Evolutionary conservation across 2,113 vertebrate genomes (phyloP).

Genomic region (Acinonyx jubatus): DNA sequence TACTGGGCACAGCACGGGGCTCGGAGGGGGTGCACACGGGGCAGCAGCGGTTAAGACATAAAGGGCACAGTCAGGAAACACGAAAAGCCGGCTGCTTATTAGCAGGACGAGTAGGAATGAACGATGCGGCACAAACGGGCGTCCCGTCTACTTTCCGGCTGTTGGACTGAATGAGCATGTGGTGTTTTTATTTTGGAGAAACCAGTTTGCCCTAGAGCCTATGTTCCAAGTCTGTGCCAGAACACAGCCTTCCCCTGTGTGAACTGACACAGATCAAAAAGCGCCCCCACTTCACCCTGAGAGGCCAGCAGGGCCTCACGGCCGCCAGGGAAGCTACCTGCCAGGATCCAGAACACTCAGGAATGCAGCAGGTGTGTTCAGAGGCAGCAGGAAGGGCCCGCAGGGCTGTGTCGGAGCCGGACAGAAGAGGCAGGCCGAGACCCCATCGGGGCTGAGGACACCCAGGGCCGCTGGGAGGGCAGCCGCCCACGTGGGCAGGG

Average conservation of each 20-base stretch:
- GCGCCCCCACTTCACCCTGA: background rate
- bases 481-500: background rate
- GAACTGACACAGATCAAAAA: background rate
- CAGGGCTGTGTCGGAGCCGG: rapidly evolving
- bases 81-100: rapidly evolving
- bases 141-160: background rate
- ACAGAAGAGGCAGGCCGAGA: background rate
- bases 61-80: background rate
- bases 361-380: rapidly evolving
- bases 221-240: background rate
- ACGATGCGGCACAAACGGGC: rapidly evolving
- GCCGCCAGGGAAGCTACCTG: background rate
- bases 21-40: rapidly evolving
- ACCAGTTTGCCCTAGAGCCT: background rate
- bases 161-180: rapidly evolving
- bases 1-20: rapidly evolving
- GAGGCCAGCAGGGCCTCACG: background rate
- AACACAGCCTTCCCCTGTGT: rapidly evolving
- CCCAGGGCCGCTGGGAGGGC: no score
- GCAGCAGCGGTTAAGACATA: background rate
- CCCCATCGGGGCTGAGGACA: no score
- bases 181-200: background rate
- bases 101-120: background rate
- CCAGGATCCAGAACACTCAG: rapidly evolving
- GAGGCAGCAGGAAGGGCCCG: rapidly evolving